Evolutionary conservation across 2,113 vertebrate species (phyloP).

Genomic region (Vireo altiloquus): DNA sequence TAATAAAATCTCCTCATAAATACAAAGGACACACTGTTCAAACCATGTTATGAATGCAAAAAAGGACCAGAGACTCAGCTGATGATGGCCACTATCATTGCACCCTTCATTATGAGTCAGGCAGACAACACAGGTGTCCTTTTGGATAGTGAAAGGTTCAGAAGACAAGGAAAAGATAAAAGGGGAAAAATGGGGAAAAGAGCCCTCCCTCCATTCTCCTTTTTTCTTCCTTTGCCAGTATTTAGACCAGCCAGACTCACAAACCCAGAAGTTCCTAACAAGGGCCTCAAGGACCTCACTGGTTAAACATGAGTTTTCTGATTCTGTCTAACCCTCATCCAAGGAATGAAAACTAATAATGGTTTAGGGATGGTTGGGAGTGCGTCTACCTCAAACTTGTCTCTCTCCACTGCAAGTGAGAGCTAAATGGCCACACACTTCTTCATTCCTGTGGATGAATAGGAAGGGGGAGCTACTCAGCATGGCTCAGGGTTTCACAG

Average conservation of each 20-base stretch:
- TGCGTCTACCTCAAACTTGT: neutral
- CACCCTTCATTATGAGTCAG: neutral
- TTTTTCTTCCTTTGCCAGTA: neutral
- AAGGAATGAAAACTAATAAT: neutral
- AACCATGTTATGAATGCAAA: rapidly evolving
- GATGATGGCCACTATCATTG: neutral
- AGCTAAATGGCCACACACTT: rapidly evolving
- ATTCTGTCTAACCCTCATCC: neutral
- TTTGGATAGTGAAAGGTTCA: neutral
- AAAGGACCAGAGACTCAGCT: neutral
- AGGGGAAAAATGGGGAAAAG: rapidly evolving
- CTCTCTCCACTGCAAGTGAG: neutral
- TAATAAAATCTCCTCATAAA: neutral
- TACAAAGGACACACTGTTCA: neutral
- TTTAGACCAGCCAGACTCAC: neutral
- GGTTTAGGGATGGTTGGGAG: neutral
- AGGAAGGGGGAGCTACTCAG: neutral
- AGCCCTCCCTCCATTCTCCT: neutral
- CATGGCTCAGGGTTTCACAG: neutral
- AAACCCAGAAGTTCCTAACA: neutral
- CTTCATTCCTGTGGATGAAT: neutral
- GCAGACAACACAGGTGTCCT: neutral
- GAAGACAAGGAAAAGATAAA: neutral
- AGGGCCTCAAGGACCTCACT: rapidly evolving
- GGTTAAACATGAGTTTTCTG: neutral